phyloP scores from a whole-genome alignment of 2,113 vertebrate species.

The Otus sunia region DNA sequence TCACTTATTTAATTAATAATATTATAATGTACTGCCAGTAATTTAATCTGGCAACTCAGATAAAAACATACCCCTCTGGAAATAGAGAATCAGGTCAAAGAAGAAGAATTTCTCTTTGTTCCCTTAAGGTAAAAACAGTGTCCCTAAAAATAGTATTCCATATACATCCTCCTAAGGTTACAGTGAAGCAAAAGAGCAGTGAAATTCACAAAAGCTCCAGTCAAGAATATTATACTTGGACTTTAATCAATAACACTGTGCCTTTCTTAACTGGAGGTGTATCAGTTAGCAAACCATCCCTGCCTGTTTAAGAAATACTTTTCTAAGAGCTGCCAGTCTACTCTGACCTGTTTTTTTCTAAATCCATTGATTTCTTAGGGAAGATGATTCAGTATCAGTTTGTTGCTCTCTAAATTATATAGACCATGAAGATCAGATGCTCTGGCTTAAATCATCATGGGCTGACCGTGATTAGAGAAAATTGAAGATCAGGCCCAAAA shows the following conservation, averaged over 20 bases:
- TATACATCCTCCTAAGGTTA: slow-evolving; percentile 24
- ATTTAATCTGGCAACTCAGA: slow-evolving; percentile 17
- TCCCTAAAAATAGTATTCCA: slow-evolving; percentile 61
- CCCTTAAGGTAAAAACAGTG: slow-evolving; percentile 26
- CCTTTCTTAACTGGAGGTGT: slow-evolving; percentile 10
- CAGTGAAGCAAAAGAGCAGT: slow-evolving; percentile 30
- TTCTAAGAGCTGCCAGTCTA: neutral
- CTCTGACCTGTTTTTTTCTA: neutral
- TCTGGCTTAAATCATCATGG: neutral
- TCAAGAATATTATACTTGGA: slow-evolving; percentile 36
- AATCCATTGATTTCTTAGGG: neutral
- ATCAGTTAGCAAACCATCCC: neutral
- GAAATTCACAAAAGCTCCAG: slow-evolving; percentile 60
- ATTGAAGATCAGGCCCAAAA: neutral
- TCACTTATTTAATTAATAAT: slow-evolving; percentile 14
- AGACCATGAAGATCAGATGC: neutral
- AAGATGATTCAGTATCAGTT: neutral
- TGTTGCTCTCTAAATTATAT: neutral
- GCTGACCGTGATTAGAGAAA: neutral
- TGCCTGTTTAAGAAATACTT: neutral
- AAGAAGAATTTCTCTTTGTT: neutral
- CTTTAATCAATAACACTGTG: slow-evolving; percentile 55
- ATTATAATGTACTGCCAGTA: slow-evolving; percentile 1
- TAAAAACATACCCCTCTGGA: neutral
- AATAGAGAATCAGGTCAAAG: slow-evolving; percentile 48